phyloP scores from a whole-genome alignment of 2,113 vertebrate species.

The Rana temporaria region DNA sequence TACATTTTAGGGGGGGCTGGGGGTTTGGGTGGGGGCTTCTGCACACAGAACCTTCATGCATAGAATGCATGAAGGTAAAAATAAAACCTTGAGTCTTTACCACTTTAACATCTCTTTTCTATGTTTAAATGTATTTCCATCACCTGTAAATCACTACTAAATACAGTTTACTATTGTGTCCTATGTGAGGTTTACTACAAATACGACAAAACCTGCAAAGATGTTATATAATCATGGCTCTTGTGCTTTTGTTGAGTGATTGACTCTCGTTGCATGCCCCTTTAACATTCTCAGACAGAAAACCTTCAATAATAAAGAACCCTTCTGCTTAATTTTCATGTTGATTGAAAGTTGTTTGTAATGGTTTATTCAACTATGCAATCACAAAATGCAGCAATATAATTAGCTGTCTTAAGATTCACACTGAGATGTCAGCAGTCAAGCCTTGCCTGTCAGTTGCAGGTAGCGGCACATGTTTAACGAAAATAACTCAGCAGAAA shows the following conservation, averaged over 20 bases:
- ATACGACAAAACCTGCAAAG: neutral
- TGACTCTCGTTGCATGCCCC: neutral
- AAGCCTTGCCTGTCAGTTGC: neutral
- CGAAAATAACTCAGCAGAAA: constrained; percentile 11
- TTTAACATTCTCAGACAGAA: constrained; percentile 17
- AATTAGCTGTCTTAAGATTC: constrained; percentile 45
- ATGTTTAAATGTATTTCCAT: too few relatives aligned
- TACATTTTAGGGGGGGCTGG: too few relatives aligned
- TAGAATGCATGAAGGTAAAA: too few relatives aligned
- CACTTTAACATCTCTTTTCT: too few relatives aligned
- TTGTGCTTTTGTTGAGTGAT: constrained; percentile 9
- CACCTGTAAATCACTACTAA: too few relatives aligned
- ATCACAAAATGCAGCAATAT: constrained; percentile 37
- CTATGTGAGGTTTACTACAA: neutral
- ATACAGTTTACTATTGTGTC: too few relatives aligned
- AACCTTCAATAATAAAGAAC: constrained; percentile 25
- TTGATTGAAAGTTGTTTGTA: constrained; percentile 41
- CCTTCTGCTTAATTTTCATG: constrained; percentile 11
- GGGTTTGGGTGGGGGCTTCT: too few relatives aligned
- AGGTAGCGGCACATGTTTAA: neutral
- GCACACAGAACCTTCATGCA: too few relatives aligned
- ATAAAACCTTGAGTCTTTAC: too few relatives aligned
- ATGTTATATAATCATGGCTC: constrained; percentile 19
- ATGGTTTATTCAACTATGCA: constrained; percentile 39
- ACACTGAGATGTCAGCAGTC: constrained; percentile 39